Evolutionary conservation across 1,140 invertebrate genomes (phyloP), one percentile per base, ranked within the genome.

Genomic region (Brachystomella parvula): DNA sequence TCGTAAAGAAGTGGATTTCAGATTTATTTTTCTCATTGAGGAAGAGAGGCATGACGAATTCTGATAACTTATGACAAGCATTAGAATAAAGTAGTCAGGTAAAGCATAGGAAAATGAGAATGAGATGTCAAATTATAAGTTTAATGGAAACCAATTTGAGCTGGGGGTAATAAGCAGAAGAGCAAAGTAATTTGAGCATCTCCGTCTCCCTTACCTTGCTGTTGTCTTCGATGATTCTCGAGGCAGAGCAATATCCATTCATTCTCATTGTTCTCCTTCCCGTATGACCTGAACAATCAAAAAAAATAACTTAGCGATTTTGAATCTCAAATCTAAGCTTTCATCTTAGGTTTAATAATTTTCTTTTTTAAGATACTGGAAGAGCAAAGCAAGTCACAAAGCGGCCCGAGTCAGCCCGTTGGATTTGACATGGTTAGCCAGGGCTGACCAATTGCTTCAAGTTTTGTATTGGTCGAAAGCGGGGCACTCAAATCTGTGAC

Each of bases 241-340:
- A 71, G 60, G 62, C 62, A 71, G 24, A 65, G 53, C 24, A 64
- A 61, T 57, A 71, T 56, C 69, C 69, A 71, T 28, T 71, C 69
- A 63, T 65, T 65, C 61, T 70, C 69, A 59, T 71, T 68, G 29
- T 64, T 69, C 60, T 69, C 64, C 29, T 66, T 65, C 49, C 68
- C 57, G 47, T 66, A 69, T 24, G 63, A 65, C 31, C 68, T 69
- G 61, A 29, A 58, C 47, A 32, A 31, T 56, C 33, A 58, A 19
- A 58, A 39, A 53, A 62, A 39, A 62, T 6, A 57, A 6, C 6
- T 24, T 12, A 57, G 12, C 28, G 21, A 9, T 47, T 47, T 15
- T 47, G 44, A 47, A 21, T 21, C 15, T 47, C 15, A n/a, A n/a
- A n/a, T n/a, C n/a, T n/a, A n/a, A n/a, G n/a, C n/a, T n/a, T n/a